A percentile compares a stretch with the other conserved stretches of the same genome.
Evolutionary conservation across 2,113 vertebrate genomes (phyloP).

Genomic region (Aramus guarauna): DNA sequence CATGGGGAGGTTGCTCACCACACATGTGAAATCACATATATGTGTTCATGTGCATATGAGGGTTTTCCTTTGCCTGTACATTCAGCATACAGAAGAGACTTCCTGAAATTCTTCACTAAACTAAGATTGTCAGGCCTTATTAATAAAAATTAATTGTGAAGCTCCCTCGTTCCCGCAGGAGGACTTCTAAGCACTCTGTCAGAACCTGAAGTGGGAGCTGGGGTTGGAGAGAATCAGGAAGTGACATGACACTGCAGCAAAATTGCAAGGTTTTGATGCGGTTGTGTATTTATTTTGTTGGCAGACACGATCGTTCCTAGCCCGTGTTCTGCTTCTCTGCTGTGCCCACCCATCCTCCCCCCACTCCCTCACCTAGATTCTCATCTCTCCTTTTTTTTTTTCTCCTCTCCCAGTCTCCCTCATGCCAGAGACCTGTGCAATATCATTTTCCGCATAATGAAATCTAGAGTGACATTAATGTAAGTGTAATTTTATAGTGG

Average conservation of each 20-base stretch:
- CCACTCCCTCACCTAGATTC: neutral
- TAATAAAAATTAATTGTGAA: slow-evolving; percentile 55
- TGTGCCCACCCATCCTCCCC: neutral
- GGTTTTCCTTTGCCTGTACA: neutral
- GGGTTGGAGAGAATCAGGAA: neutral
- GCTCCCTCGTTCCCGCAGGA: neutral
- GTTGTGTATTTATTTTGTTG: neutral
- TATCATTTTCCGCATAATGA: slow-evolving; percentile 82
- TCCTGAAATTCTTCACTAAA: neutral
- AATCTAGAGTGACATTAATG: slow-evolving; percentile 85
- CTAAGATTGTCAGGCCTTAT: neutral
- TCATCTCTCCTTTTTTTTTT: neutral
- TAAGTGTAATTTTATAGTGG: slow-evolving; percentile 82
- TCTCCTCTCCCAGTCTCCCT: neutral
- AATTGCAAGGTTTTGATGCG: neutral
- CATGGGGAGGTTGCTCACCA: neutral
- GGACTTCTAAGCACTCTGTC: slow-evolving; percentile 8
- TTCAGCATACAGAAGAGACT: neutral
- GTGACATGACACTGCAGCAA: neutral
- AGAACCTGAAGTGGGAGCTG: neutral
- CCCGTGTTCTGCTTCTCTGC: neutral
- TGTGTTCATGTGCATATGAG: neutral
- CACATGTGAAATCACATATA: neutral
- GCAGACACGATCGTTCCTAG: neutral
- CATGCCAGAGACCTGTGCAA: slow-evolving; percentile 68